Evolutionary conservation across 2,888 invertebrate genomes (phyloP), one percentile per base, ranked within the genome.

Genomic region (Phortica magna): DNA sequence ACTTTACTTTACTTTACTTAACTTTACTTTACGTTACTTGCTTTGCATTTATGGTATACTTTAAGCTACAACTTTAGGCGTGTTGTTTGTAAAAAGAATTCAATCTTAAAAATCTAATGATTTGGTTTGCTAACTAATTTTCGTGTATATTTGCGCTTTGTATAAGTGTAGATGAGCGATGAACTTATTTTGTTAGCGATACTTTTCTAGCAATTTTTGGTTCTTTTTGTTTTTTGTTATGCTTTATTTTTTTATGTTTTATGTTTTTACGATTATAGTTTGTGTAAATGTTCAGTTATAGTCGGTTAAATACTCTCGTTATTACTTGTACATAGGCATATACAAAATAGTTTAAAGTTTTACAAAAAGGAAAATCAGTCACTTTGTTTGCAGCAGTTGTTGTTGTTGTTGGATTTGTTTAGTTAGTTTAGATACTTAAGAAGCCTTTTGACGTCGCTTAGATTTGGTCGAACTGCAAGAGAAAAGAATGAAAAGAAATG

Each of bases 281-380:
- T 59, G 7, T 59, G n/a, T n/a, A 17, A 19, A 17, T 59, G 59
- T 17, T 59, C 19, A 4, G 59, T 48, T 48, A 48, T 55, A n/a
- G 19, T 72, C 55, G 9, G 19, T 41, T 42, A 70, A 22, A 75
- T 67, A 79, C 73, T 31, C 17, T 17, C 12, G 41, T 39, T 31
- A 31, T 31, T 31, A 31, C 31, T 61, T 19, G 43, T 79, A 73
- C 74, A 48, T 39, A 31, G 59, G 64, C 48, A 41, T 42, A 42
- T 73, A 10, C 57, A 43, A 55, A 31, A 55, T 77, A 72, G 71
- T 77, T 64, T 77, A 77, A 19, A 76, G 72, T 80, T 75, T 72
- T 75, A 73, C 64, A 76, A 77, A 79, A 14, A 68, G 68, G 80
- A 84, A 88, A 88, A 89, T 89, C 90, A 90, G 89, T 89, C 89